Base-by-base conservation (phyloP, 2,797 vertebrate species). In the Myripristis jacobus region DNA sequence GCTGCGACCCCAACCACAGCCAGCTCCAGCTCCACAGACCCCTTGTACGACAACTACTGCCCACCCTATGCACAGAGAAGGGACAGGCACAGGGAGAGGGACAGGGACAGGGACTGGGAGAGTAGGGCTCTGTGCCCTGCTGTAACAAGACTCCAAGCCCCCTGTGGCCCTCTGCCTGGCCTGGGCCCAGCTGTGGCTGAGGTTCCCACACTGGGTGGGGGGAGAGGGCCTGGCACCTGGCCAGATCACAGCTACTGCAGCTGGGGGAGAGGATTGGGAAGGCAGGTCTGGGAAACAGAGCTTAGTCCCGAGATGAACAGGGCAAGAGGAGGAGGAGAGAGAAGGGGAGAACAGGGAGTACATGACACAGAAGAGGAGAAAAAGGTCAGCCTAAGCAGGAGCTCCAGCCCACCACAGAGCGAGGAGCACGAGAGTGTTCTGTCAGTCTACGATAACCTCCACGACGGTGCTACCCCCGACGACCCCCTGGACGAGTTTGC, bases 381-480 rank as follows among this genome's bases (percentile, higher is more conserved):
- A 56, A 68, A 73, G 60, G 74, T 59, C 70, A 54, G 34, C 76
- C 29, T 31, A 29, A 72, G 80, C 67, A 80, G 77, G 59, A 90
- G 75, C 34, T 80, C 82, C 22, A 79, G 71, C 34, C 78, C 75
- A 38, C 76, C 82, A 10, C 81, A 82, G 24, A 91, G 87, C 1
- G 64, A 82, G 6, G 77, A 85, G 44, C 89, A 94, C 34, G 57
- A 75, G 70, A 93, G 93, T 1, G 88, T 84, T 18, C 83, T 93
- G 22, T 93, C 92, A 19, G 75, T 94, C 69, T 94, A 94, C 5
- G 92, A 94, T 57, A 94, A 94, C 84, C 84, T 94, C 10, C 75
- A 82, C 0, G 71, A 83, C 0, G 34, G 74, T 3, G 67, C 41
- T 48, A 69, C 76, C 38, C 62, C 87, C 0, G 64, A 83, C 66